Evolutionary conservation across 2,888 invertebrate species (phyloP).

Genomic region (Plutella xylostella): DNA sequence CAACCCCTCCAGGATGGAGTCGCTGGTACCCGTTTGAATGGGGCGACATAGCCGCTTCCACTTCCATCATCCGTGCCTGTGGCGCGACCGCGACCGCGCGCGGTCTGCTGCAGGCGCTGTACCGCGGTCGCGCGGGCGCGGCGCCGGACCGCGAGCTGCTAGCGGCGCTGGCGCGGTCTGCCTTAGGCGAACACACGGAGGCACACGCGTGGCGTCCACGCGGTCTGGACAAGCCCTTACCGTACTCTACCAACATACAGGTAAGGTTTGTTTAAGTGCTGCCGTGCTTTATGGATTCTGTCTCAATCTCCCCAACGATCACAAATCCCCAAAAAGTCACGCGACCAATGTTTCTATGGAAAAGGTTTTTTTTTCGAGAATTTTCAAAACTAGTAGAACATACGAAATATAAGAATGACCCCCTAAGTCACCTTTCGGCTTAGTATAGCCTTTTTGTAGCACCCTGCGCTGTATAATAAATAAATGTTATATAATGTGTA

Average conservation of each 20-base stretch:
- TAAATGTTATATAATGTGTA: neutral
- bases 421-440: too few species aligned
- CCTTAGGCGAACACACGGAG: conserved; percentile 22
- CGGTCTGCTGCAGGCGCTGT: conserved; percentile 35
- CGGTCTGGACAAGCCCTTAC: conserved; percentile 25
- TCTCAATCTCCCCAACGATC: too few species aligned
- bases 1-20: conserved; percentile 47
- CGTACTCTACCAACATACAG: conserved; percentile 26
- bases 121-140: conserved; percentile 38
- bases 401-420: too few species aligned
- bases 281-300: too few species aligned
- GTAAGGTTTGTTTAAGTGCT: conserved; percentile 18
- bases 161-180: conserved; percentile 23
- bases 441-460: too few species aligned
- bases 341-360: too few species aligned
- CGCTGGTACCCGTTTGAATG: conserved; percentile 59
- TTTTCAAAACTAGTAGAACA: too few species aligned
- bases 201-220: conserved; percentile 24
- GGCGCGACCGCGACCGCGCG: conserved; percentile 22
- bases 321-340: too few species aligned
- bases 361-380: too few species aligned
- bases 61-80: conserved; percentile 25
- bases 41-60: conserved; percentile 41
- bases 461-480: too few species aligned
- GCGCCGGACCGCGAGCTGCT: conserved; percentile 34